A percentile compares a stretch with the other conserved stretches of the same genome.
These are phyloP conservation scores for Elaphurus davidianus DNA, from an alignment of 2,113 vertebrate genomes.

Conservation along the genomic window DNA sequence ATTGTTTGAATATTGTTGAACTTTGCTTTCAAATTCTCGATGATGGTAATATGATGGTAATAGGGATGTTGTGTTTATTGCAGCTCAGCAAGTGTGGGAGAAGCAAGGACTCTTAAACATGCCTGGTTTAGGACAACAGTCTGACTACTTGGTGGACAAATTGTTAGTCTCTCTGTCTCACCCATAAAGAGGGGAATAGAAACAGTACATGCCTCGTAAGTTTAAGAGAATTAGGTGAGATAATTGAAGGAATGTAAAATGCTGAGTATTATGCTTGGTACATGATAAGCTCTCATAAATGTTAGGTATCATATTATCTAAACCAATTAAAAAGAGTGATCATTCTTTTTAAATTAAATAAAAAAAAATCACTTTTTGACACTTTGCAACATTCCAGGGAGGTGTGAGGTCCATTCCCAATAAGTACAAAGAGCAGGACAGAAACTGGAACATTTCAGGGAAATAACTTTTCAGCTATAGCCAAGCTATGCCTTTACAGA, in stretches of 20 bases:
- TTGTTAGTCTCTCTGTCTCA: background rate
- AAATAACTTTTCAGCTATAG: background rate
- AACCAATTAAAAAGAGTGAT: background rate
- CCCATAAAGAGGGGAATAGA: background rate
- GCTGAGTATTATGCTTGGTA: background rate
- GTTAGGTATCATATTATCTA: background rate
- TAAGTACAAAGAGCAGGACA: background rate
- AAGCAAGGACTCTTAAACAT: background rate
- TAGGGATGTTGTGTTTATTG: background rate
- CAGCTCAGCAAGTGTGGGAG: background rate
- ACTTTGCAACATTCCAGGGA: background rate
- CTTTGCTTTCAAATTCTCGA: background rate
- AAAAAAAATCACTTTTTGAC: background rate
- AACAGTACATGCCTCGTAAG: background rate
- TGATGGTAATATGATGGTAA: background rate
- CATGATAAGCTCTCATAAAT: background rate
- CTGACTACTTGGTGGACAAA: background rate
- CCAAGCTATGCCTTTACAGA: background rate
- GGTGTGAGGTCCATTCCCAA: background rate
- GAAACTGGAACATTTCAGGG: background rate
- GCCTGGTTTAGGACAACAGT: background rate
- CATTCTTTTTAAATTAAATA: background rate
- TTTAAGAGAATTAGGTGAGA: background rate
- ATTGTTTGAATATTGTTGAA: background rate
- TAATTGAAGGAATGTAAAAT: background rate